phyloP scores from a whole-genome alignment of 2,113 vertebrate species.

The human region GRCh38 chr2:196228501-196229000 shows the following conservation, averaged over 20 bases:
- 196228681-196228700: background rate
- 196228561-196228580: background rate
- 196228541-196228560: background rate
- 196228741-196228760: background rate
- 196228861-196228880: background rate
- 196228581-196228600: background rate
- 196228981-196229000: background rate
- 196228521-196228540: background rate
- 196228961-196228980: background rate
- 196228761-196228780: background rate
- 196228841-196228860: conserved; percentile 17
- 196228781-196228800: background rate
- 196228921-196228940: background rate
- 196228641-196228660: background rate
- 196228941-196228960: background rate
- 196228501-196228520: background rate
- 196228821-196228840: background rate
- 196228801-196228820: background rate
- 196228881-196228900: background rate
- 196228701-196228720: background rate
- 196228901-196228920: background rate
- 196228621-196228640: background rate
- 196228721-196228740: background rate
- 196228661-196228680: background rate
- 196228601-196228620: background rate